Evolutionary conservation across 2,797 vertebrate genomes (phyloP).

Genomic region (Trematomus bernacchii): DNA sequence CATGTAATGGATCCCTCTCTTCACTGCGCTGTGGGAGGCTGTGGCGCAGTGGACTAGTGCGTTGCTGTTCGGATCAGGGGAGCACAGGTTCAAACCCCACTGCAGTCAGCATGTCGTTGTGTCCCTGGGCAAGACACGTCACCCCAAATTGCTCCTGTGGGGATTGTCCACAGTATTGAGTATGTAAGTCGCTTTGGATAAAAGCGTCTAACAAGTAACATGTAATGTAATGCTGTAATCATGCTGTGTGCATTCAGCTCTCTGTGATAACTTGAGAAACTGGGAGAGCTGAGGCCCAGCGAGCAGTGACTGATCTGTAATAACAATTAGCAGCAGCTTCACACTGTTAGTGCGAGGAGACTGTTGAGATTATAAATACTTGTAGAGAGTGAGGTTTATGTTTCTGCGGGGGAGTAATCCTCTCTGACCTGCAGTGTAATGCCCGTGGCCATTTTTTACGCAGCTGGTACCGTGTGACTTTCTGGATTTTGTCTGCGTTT

Average conservation of each 20-base stretch:
- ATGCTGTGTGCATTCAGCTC: not conserved
- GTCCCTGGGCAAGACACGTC: too few species aligned
- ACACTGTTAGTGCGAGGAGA: constrained; percentile 50
- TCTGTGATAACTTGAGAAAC: constrained; percentile 45
- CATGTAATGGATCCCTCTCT: constrained; percentile 10
- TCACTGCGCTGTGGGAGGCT: not conserved
- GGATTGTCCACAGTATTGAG: too few species aligned
- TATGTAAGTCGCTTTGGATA: too few species aligned
- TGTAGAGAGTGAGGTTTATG: constrained; percentile 48
- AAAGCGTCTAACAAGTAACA: too few species aligned
- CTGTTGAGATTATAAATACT: constrained; percentile 54
- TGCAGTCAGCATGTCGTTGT: too few species aligned
- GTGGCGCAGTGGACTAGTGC: too few species aligned
- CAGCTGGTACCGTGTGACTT: not conserved
- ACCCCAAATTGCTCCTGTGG: too few species aligned
- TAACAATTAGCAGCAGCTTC: constrained; percentile 64
- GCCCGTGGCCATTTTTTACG: not conserved
- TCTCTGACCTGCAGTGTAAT: constrained; percentile 24
- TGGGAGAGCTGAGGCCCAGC: constrained; percentile 37
- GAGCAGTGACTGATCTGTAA: constrained; percentile 58
- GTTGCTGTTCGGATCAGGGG: too few species aligned
- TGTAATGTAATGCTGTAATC: not conserved
- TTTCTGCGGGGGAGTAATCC: constrained; percentile 52
- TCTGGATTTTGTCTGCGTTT: not conserved
- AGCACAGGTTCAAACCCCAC: too few species aligned